Evolutionary conservation across 1,140 invertebrate species (phyloP).

Genomic region (Heliconius nattereri): DNA sequence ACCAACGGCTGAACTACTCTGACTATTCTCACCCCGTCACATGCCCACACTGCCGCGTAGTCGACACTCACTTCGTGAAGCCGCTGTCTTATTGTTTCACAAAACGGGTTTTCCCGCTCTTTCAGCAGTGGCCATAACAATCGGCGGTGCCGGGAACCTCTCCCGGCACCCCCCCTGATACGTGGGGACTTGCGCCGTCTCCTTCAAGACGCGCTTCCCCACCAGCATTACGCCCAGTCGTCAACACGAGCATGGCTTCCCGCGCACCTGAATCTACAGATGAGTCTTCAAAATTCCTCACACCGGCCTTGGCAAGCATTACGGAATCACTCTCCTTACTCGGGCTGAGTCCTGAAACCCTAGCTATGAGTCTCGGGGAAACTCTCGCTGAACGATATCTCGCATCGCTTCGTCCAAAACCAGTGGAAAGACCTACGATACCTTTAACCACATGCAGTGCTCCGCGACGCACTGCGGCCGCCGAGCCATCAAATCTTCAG

Average conservation of each 20-base stretch:
- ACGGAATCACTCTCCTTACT: slow-evolving; percentile 75
- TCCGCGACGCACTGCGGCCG: slow-evolving; percentile 49
- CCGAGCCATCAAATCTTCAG: slow-evolving; percentile 77
- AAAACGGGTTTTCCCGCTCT: slow-evolving; percentile 85
- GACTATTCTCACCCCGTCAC: slow-evolving; percentile 96
- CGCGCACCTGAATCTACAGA: slow-evolving; percentile 51
- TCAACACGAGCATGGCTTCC: slow-evolving; percentile 78
- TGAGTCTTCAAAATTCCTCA: slow-evolving; percentile 57
- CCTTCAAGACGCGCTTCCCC: slow-evolving; percentile 73
- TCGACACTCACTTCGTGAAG: slow-evolving; percentile 97
- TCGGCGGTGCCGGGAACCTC: slow-evolving; percentile 84
- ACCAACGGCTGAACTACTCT: slow-evolving; percentile 94
- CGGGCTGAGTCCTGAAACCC: slow-evolving; percentile 67
- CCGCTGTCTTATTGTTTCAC: slow-evolving; percentile 90
- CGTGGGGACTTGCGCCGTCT: slow-evolving; percentile 64
- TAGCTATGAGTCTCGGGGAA: slow-evolving; percentile 73
- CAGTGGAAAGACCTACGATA: slow-evolving; percentile 46
- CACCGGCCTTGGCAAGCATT: slow-evolving; percentile 65
- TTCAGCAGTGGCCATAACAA: slow-evolving; percentile 92
- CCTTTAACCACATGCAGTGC: slow-evolving; percentile 56
- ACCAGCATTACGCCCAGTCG: slow-evolving; percentile 75
- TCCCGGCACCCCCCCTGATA: slow-evolving; percentile 71
- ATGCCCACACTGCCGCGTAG: slow-evolving; percentile 94
- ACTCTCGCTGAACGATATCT: slow-evolving; percentile 70
- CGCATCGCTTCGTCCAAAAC: slow-evolving; percentile 61